Evolutionary conservation across 2,888 invertebrate species (phyloP).

Genomic region (Omphaloscelis lunosa): DNA sequence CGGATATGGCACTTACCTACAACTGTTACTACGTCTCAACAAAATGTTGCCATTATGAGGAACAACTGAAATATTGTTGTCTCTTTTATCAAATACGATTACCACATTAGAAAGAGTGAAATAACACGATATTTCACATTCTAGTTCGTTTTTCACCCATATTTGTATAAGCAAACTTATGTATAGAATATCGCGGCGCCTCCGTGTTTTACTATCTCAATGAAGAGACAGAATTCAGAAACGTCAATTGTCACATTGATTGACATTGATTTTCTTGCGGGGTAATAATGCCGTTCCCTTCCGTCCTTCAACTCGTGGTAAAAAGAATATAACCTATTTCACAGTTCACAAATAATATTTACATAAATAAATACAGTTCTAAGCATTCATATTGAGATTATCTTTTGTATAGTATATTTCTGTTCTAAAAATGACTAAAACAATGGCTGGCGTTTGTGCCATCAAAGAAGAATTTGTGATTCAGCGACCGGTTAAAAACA

Average conservation of each 20-base stretch:
- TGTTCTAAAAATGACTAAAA: constrained; percentile 72
- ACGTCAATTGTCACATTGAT: constrained; percentile 30
- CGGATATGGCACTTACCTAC: too few species aligned
- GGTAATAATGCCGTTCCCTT: too few species aligned
- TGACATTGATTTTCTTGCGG: not conserved
- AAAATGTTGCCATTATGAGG: too few species aligned
- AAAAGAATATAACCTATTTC: constrained; percentile 38
- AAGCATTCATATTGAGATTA: not conserved
- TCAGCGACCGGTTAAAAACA: constrained; percentile 71
- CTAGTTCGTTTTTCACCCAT: too few species aligned
- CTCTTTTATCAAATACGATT: too few species aligned
- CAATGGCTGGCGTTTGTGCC: constrained; percentile 82
- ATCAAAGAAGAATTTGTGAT: constrained; percentile 84
- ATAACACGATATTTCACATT: too few species aligned
- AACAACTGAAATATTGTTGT: too few species aligned
- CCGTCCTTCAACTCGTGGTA: constrained; percentile 33
- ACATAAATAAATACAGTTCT: not conserved
- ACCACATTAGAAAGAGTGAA: too few species aligned
- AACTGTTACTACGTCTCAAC: too few species aligned
- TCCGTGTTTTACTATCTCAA: too few species aligned
- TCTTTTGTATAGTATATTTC: not conserved
- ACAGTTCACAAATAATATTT: not conserved
- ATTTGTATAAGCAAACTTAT: too few species aligned
- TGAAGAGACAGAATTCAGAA: not conserved
- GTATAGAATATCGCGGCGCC: too few species aligned